Base-by-base conservation (phyloP, 1,140 invertebrate genomes). In the Eurosta solidaginis region DNA sequence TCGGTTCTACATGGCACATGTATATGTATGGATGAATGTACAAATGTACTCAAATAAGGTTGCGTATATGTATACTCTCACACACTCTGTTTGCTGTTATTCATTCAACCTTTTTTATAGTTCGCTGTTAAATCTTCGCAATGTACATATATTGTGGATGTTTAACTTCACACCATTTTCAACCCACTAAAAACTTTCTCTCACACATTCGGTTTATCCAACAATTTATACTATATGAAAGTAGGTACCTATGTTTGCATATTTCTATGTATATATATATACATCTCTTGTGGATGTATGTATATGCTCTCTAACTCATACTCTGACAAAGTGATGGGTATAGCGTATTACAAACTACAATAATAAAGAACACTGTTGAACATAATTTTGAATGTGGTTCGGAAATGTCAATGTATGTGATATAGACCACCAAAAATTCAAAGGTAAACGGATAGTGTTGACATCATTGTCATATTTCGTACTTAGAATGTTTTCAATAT, bases 161-260 rank as follows among this genome's bases (percentile, higher is more conserved):
- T 20, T 12, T 68, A 33, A 33, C 22, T 14, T n/a, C 27, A 59
- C 33, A 59, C 59, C 33, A 36, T 40, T 68, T 20, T 68, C 59
- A 68, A 20, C 17, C 17, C 59, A 68, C 33, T 22, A 68, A 40
- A 68, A 68, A 68, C 59, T 68, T 68, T 68, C 59, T 68, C 59
- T 68, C 33, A 68, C 20, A 68, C 59, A 17, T n/a, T 68, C 27
- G 33, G 5, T 68, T 40, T 25, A 17, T n/a, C 59, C 59, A 40
- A 68, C 36, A 68, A 40, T 68, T 17, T 22, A 68, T 36, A 20
- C 45, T 68, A 9, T 68, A 10, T n/a, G n/a, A n/a, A n/a, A n/a
- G n/a, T n/a, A n/a, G n/a, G n/a, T n/a, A n/a, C n/a, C n/a, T n/a
- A n/a, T n/a, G n/a, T n/a, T n/a, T n/a, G n/a, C n/a, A n/a, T n/a